Evolutionary conservation across 2,888 invertebrate genomes (phyloP).

Genomic region (Disparrhopalites patrizii): DNA sequence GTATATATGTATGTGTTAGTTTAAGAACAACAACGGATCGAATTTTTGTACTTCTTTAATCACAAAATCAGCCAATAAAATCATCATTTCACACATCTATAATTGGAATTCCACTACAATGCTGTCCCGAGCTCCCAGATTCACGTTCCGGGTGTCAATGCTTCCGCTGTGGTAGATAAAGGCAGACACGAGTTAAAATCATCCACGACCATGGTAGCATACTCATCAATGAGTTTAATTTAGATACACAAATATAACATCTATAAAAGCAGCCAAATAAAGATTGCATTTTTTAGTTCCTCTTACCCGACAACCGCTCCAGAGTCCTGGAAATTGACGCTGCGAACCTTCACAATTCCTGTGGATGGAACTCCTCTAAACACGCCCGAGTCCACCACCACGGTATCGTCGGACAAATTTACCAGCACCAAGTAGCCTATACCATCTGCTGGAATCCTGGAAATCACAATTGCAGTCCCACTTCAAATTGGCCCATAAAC

Average conservation of each 20-base stretch:
- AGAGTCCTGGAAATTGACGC: constrained; percentile 25
- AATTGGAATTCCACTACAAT: constrained; percentile 29
- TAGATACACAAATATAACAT: not conserved
- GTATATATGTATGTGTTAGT: too few relatives aligned
- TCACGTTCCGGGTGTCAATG: constrained; percentile 25
- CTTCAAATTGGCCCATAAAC: too few relatives aligned
- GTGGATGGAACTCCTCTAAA: constrained; percentile 20
- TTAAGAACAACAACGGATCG: too few relatives aligned
- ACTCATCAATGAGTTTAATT: too few relatives aligned
- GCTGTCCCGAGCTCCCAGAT: constrained; percentile 36
- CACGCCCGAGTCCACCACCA: constrained; percentile 8
- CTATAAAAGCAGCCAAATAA: not conserved
- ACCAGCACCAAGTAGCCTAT: constrained; percentile 1
- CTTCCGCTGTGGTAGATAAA: too few relatives aligned
- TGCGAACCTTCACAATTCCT: constrained; percentile 16
- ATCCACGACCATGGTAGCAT: too few relatives aligned
- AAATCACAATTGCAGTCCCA: too few relatives aligned
- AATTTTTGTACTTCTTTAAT: too few relatives aligned
- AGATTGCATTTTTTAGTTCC: not conserved
- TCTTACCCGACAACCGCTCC: constrained; percentile 18
- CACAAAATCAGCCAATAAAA: too few relatives aligned
- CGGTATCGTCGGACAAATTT: not conserved
- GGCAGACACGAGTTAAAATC: too few relatives aligned
- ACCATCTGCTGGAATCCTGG: not conserved
- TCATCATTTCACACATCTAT: too few relatives aligned